Evolutionary conservation across 2,888 invertebrate genomes (phyloP), one percentile per base, ranked within the genome.

Genomic region (Drosophila mercatorum): DNA sequence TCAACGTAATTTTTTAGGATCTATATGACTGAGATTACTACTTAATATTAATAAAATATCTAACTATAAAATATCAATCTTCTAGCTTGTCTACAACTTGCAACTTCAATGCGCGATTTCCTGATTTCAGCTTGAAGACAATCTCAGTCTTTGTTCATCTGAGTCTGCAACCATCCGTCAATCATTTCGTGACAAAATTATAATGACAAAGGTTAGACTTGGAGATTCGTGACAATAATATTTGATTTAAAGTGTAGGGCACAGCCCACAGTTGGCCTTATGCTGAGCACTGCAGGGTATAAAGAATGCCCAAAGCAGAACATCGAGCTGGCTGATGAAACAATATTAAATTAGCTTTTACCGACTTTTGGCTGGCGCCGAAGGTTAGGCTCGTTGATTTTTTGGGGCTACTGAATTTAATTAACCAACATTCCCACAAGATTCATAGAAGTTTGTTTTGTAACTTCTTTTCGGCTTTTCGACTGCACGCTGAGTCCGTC

Each of bases 401-500:
- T 44, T 51, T 31, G 17, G 14, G 14, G 59, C 59, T 59, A 49
- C 59, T 31, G 49, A 40, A 59, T 41, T 59, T 31, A 59, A 59
- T 59, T 49, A 59, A 41, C 22, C 59, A 22, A 59, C 49, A 59
- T 34, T 49, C 26, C 11, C 36, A 41, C 8, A 12, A 34, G 34
- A 17, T 14, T 17, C 10, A 17, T 51, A 40, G 38, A 67, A 47
- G 22, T 47, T 17, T 41, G 43, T 6, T 10, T 38, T 17, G 31
- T 17, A 28, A 43, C 28, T 36, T 60, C 56, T 41, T 62, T 66
- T 49, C 36, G 22, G 17, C 11, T 44, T 5, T 22, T 7, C 1
- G 67, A 43, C 38, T 51, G 44, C 67, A 63, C 52, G 64, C 72
- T 71, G 76, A 43, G 52, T 14, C 66, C 28, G 53, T 60, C 59